phyloP scores from a whole-genome alignment of 2,797 vertebrate species.

The Pygocentrus nattereri region DNA sequence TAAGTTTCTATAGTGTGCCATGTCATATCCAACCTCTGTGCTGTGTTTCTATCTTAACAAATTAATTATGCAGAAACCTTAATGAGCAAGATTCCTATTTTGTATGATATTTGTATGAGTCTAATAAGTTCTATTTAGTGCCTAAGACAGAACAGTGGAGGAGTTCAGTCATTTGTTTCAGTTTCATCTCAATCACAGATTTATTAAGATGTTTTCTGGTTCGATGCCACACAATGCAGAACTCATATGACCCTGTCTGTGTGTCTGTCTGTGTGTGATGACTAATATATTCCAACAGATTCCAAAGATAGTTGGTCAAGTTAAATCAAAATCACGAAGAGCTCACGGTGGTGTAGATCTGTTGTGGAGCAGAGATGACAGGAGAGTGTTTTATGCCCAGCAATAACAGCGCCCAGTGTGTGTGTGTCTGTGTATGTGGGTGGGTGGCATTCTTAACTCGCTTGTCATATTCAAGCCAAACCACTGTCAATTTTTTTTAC shows the following conservation, averaged over 20 bases:
- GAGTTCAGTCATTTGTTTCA: not conserved
- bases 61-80: too few relatives aligned
- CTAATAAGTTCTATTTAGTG: too few relatives aligned
- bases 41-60: too few relatives aligned
- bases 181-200: not conserved
- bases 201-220: not conserved
- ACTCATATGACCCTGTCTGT: not conserved
- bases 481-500: slow-evolving; percentile 69
- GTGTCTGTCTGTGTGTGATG: slow-evolving; percentile 7
- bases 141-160: not conserved
- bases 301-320: slow-evolving; percentile 21
- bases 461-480: slow-evolving; percentile 59
- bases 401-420: slow-evolving; percentile 38
- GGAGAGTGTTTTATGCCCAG: slow-evolving; percentile 52
- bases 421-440: slow-evolving; percentile 12
- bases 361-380: slow-evolving; percentile 56
- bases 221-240: slow-evolving; percentile 1
- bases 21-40: too few relatives aligned
- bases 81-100: too few relatives aligned
- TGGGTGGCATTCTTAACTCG: slow-evolving; percentile 59
- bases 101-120: too few relatives aligned
- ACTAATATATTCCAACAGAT: slow-evolving; percentile 20
- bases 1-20: too few relatives aligned
- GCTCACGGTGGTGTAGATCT: slow-evolving; percentile 42
- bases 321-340: slow-evolving; percentile 12